Base-by-base conservation (phyloP, 2,113 vertebrate genomes). In the Phrynosoma blainvillii region DNA sequence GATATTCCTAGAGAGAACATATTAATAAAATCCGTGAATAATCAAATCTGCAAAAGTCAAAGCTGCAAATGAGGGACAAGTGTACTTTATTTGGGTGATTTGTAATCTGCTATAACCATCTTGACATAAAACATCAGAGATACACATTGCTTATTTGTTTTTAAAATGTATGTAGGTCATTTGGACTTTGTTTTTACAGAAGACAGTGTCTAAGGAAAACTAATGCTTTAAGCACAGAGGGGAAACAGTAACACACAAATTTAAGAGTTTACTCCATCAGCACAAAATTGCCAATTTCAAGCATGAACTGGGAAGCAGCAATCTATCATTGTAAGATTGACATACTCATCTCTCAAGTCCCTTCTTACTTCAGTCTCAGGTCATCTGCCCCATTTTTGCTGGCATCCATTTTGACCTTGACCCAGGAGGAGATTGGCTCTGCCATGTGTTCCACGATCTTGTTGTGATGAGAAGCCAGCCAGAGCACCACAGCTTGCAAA, bases 351-450 rank as follows among this genome's bases (percentile, higher is more conserved):
- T 47, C 5, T 36, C 8, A 1, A 70, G 1, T 30, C 18, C 9
- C 20, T 47, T 7, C 90, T 89, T 89, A 99, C 98, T 97, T 96
- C 40, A 98, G 94, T 73, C 95, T 95, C 1, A 97, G 89, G 42
- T 98, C 98, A 62, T 97, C 97, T 0, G 96, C 93, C 5, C 97
- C 96, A 8, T 93, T 96, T n/a, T 91, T 96, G 0, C 93, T 95
- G 0, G 97, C 97, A 0, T 98, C 98, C 0, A 91, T 95, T 91
- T 99, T 99, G 36, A 97, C 95, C 84, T 97, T 96, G 79, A 97
- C 97, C 98, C 98, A 99, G 79, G 97, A 94, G 2, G 95, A 95
- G 13, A 99, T 90, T 0, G 98, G 98, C 85, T 98, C 98, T 0
- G 92, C 71, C 95, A 98, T 96, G 79, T 98, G 95, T 82, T 96